Evolutionary conservation across 1,140 invertebrate species (phyloP).

Genomic region (Zaprionus kolodkinae): DNA sequence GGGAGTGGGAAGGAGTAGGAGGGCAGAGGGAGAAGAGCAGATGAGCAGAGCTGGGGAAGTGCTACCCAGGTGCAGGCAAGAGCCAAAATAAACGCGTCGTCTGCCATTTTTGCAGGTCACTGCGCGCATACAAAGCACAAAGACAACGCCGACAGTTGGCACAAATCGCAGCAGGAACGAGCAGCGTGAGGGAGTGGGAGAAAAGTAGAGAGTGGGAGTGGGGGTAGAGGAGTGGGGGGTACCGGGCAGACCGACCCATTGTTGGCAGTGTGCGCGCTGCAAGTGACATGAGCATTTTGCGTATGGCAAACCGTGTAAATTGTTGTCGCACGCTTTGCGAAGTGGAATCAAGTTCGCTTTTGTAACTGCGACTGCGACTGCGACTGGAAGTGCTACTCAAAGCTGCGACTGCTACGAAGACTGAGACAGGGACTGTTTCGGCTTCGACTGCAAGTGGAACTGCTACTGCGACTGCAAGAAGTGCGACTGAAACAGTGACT

Average conservation of each 20-base stretch:
- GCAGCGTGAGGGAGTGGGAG: background rate
- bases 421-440: no score
- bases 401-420: no score
- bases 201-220: background rate
- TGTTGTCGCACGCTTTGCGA: conserved; percentile 44
- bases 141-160: conserved; percentile 72
- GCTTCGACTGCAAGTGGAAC: no score
- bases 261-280: conserved; percentile 67
- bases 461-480: no score
- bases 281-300: conserved; percentile 79
- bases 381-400: background rate
- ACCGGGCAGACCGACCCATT: conserved; percentile 26
- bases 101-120: conserved; percentile 82
- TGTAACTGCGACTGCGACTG: background rate
- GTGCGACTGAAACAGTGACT: no score
- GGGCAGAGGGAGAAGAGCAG: background rate
- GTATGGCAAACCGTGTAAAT: conserved; percentile 76
- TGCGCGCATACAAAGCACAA: conserved; percentile 79
- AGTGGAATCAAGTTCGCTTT: conserved; percentile 17
- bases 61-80: conserved; percentile 37
- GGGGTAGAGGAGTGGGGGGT: background rate
- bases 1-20: background rate
- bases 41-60: no score
- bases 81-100: conserved; percentile 72
- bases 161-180: conserved; percentile 72